phyloP scores from a whole-genome alignment of 2,113 vertebrate genomes.

The Xenus cinereus region DNA sequence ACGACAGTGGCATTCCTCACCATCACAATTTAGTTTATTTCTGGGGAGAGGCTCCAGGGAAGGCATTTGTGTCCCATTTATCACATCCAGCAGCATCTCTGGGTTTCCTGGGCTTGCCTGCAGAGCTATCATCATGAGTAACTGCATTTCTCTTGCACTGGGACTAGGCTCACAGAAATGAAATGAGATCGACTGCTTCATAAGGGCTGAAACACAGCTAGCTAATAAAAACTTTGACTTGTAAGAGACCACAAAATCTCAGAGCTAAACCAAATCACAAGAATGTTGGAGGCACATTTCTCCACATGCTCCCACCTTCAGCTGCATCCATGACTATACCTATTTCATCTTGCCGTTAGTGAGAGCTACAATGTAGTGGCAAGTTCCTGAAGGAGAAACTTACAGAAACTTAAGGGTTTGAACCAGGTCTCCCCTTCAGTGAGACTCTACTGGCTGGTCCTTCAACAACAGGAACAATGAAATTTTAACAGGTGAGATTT shows the following conservation, averaged over 20 bases:
- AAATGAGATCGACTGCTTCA: not conserved
- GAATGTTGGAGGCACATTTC: not conserved
- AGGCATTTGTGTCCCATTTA: not conserved
- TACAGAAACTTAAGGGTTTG: not conserved
- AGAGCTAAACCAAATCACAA: not conserved
- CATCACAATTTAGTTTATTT: not conserved
- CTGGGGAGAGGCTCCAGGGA: not conserved
- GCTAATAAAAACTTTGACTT: not conserved
- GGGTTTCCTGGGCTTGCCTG: not conserved
- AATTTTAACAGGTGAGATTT: not conserved
- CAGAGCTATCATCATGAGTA: not conserved
- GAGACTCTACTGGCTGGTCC: not conserved
- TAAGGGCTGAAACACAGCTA: not conserved
- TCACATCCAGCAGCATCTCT: not conserved
- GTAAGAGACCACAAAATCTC: not conserved
- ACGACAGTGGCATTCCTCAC: not conserved
- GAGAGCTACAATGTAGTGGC: accelerated
- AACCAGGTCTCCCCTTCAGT: not conserved
- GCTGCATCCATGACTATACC: not conserved
- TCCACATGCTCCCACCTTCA: not conserved
- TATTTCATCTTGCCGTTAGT: not conserved
- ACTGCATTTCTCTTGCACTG: not conserved
- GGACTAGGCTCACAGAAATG: not conserved
- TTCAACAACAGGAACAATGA: not conserved
- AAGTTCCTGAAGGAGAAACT: not conserved